These are phyloP conservation scores for Tretioscincus oriximinensis DNA, from an alignment of 2,113 vertebrate genomes.

Conservation along the genomic window DNA sequence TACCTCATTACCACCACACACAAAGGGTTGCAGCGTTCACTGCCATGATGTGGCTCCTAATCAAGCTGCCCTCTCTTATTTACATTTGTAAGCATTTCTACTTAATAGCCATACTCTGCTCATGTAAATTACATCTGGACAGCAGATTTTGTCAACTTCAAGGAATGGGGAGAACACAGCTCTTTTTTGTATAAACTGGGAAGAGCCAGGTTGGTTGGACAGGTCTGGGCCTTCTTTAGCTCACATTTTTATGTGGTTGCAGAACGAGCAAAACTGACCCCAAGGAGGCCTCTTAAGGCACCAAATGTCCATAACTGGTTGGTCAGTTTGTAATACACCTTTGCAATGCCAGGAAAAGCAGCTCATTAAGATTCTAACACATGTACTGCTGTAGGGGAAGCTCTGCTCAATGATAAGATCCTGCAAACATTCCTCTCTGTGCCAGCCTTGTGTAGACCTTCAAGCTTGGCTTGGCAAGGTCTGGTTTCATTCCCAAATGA, in stretches of 20 bases:
- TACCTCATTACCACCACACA: slow-evolving; percentile 72
- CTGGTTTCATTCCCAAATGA: background rate
- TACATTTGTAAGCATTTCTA: slow-evolving; percentile 75
- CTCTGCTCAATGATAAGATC: too few species aligned
- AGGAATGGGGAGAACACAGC: slow-evolving; percentile 6
- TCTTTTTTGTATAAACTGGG: background rate
- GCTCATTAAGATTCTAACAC: rapidly evolving
- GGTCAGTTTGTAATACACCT: background rate
- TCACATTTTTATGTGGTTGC: background rate
- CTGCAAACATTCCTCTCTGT: rapidly evolving
- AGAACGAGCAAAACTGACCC: background rate
- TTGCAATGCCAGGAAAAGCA: background rate
- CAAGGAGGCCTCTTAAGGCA: background rate
- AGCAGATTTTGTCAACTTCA: slow-evolving; percentile 52
- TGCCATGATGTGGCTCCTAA: slow-evolving; percentile 72
- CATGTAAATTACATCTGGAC: slow-evolving; percentile 42
- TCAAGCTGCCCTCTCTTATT: slow-evolving; percentile 77
- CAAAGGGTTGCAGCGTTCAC: slow-evolving; percentile 65
- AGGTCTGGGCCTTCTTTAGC: slow-evolving; percentile 1
- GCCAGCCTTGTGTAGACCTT: background rate
- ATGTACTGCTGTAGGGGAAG: too few species aligned
- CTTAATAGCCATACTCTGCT: slow-evolving; percentile 68
- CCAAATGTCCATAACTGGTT: background rate
- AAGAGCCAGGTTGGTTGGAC: background rate
- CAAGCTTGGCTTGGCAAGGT: background rate